Conservation (phyloP, 2,888 invertebrate genomes). For the Bruchidius siliquastri region DNA sequence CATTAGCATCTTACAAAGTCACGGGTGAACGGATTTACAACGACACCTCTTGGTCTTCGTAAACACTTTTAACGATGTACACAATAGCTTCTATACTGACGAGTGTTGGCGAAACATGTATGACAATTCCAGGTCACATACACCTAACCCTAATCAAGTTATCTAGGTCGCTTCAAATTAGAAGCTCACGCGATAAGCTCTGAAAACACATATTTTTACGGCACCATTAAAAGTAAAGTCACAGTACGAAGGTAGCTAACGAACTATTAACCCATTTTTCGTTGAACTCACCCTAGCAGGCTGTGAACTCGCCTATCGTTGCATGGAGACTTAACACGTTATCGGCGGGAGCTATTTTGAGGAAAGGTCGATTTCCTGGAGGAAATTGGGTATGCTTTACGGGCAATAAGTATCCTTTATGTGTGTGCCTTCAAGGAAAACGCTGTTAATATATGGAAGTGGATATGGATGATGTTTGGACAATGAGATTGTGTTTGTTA, state of each 20-base stretch:
- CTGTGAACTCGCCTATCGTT: background rate
- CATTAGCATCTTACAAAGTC: too few relatives aligned
- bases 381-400: background rate
- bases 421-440: background rate
- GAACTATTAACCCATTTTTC: background rate
- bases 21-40: too few relatives aligned
- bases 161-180: too few relatives aligned
- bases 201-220: background rate
- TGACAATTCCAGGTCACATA: too few relatives aligned
- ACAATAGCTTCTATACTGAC: too few relatives aligned
- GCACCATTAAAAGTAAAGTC: background rate
- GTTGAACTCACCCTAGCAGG: background rate
- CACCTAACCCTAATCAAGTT: too few relatives aligned
- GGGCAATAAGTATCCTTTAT: background rate
- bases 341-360: background rate
- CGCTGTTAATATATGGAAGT: background rate
- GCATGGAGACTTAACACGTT: background rate
- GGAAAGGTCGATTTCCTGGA: background rate
- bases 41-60: too few relatives aligned
- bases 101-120: too few relatives aligned
- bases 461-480: background rate
- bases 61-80: too few relatives aligned
- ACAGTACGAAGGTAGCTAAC: background rate
- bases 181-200: background rate
- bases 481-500: background rate